These are phyloP conservation scores for Bombus soroeensis DNA, from an alignment of 1,140 invertebrate species.

Conservation along the genomic window DNA sequence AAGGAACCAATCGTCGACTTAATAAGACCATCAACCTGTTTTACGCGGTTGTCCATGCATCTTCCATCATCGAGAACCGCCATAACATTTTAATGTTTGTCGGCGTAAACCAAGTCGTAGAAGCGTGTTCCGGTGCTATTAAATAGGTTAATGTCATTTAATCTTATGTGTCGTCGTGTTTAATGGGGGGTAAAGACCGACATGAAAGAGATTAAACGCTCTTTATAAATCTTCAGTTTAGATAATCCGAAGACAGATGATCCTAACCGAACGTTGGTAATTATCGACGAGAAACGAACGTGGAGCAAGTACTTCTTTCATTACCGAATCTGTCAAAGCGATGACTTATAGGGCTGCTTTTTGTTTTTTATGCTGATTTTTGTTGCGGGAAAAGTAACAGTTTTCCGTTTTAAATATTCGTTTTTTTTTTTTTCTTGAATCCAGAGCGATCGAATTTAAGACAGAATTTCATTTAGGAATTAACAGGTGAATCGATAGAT, in stretches of 20 bases:
- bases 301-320: background rate
- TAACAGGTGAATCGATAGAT: background rate
- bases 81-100: background rate
- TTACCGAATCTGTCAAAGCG: background rate
- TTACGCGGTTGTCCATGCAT: constrained; percentile 15
- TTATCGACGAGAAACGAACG: background rate
- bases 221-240: background rate
- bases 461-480: background rate
- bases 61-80: constrained; percentile 6
- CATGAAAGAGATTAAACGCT: background rate
- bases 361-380: background rate
- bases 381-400: background rate
- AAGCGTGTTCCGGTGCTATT: background rate
- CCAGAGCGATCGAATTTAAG: no score
- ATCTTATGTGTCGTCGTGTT: background rate
- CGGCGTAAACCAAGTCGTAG: background rate
- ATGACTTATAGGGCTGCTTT: background rate
- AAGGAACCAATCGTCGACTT: constrained; percentile 18
- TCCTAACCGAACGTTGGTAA: background rate
- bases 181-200: background rate
- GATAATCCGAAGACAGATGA: background rate
- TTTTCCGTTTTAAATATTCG: background rate
- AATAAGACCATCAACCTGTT: constrained; percentile 63
- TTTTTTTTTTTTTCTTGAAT: no score
- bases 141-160: background rate